These are phyloP conservation scores for Cylloceria caligata DNA, from an alignment of 2,888 invertebrate genomes.

Conservation along the genomic window DNA sequence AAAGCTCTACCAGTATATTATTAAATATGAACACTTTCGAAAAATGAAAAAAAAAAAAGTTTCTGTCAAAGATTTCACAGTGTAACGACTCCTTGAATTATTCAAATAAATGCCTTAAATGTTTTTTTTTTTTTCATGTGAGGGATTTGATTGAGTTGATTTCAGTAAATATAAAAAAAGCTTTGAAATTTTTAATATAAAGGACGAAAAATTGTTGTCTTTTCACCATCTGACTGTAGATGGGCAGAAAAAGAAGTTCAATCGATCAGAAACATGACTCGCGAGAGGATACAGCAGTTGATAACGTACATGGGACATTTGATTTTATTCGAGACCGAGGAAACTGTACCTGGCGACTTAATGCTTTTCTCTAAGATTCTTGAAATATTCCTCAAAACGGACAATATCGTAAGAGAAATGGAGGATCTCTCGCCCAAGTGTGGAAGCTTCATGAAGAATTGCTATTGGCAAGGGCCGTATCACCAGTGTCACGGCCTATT, in stretches of 20 bases:
- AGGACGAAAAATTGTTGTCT: conserved; percentile 85
- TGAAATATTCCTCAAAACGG: background rate
- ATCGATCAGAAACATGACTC: background rate
- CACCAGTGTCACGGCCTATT: conserved; percentile 83
- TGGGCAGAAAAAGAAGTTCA: background rate
- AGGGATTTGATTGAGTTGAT: too few relatives aligned
- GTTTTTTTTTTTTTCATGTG: too few relatives aligned
- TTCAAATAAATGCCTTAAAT: too few relatives aligned
- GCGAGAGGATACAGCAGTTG: background rate
- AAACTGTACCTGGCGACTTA: background rate
- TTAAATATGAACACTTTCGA: too few relatives aligned
- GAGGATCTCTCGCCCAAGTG: background rate
- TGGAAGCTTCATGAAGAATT: background rate
- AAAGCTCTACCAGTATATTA: too few relatives aligned
- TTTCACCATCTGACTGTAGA: background rate
- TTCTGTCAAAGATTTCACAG: too few relatives aligned
- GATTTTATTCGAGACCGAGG: background rate
- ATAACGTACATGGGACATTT: background rate
- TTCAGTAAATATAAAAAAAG: too few relatives aligned
- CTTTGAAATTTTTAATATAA: too few relatives aligned
- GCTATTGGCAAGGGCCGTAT: background rate
- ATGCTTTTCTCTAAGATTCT: background rate
- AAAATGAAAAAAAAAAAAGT: too few relatives aligned
- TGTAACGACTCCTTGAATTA: too few relatives aligned
- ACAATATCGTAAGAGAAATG: background rate